A percentile compares a stretch with the other conserved stretches of the same genome.
phyloP scores from a whole-genome alignment of 2,888 invertebrate species.

The Adelognathus sp. region DNA sequence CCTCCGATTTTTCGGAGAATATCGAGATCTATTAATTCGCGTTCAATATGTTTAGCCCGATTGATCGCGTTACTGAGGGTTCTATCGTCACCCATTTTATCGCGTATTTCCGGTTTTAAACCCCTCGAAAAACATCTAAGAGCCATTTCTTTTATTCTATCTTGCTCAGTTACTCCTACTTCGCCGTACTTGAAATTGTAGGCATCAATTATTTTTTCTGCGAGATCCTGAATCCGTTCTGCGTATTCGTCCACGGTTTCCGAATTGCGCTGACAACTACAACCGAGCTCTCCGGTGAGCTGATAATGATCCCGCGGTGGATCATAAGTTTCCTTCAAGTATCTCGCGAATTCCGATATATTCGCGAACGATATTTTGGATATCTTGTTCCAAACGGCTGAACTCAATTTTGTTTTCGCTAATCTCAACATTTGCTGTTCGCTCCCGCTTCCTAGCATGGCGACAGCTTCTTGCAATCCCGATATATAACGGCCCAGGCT shows the following conservation, averaged over 20 bases:
- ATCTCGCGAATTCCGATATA: not conserved
- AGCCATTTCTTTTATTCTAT: too few relatives aligned
- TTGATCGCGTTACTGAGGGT: too few relatives aligned
- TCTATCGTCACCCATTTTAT: too few relatives aligned
- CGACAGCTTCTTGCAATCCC: not conserved
- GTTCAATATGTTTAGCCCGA: too few relatives aligned
- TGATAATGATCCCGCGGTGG: slow-evolving; percentile 5
- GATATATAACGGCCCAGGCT: not conserved
- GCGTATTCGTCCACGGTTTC: not conserved
- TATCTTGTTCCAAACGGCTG: not conserved
- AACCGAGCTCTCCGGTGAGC: slow-evolving; percentile 8
- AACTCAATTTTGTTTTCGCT: not conserved
- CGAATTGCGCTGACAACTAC: not conserved
- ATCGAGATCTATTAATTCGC: too few relatives aligned
- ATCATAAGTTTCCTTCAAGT: slow-evolving; percentile 9
- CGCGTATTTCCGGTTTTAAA: too few relatives aligned
- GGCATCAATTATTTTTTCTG: not conserved
- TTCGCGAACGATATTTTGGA: not conserved
- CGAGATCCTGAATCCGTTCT: slow-evolving; percentile 1
- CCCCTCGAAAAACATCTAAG: too few relatives aligned
- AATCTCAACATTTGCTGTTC: not conserved
- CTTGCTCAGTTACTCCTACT: too few relatives aligned
- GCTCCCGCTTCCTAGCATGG: not conserved
- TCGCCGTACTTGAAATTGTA: too few relatives aligned
- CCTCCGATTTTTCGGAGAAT: too few relatives aligned